Percentiles rank a stretch among this genome's conserved stretches.
These are phyloP conservation scores for Rhodeus uyekii DNA, from an alignment of 2,797 vertebrate genomes.

Conservation along the genomic window DNA sequence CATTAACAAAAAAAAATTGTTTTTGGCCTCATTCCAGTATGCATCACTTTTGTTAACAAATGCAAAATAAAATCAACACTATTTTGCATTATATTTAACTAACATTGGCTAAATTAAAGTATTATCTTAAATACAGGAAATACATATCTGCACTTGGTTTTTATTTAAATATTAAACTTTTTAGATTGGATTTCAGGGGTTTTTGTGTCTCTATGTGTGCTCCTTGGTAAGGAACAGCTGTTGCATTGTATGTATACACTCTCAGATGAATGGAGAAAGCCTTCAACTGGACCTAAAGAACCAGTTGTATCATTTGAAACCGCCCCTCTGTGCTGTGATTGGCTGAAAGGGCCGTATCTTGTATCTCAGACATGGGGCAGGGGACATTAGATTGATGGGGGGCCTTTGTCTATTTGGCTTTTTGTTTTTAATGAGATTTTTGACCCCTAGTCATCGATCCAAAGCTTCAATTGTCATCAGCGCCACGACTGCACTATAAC, in stretches of 20 bases:
- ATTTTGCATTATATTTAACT: not conserved
- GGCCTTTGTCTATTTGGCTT: constrained; percentile 11
- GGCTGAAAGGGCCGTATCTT: constrained; percentile 33
- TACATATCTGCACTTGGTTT: not conserved
- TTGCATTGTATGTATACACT: constrained; percentile 41
- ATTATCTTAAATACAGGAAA: not conserved
- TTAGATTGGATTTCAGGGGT: not conserved
- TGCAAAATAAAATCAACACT: not conserved
- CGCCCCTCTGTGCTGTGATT: constrained; percentile 61
- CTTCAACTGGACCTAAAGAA: constrained; percentile 9
- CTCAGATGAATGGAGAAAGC: constrained; percentile 20
- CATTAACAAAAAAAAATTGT: no score
- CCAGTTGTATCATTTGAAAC: constrained; percentile 58
- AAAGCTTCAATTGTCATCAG: not conserved
- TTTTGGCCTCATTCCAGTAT: not conserved
- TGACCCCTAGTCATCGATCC: not conserved
- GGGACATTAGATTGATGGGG: constrained; percentile 21
- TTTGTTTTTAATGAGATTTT: constrained; percentile 36
- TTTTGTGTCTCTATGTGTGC: not conserved
- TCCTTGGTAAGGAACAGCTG: constrained; percentile 19
- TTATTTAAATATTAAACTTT: not conserved
- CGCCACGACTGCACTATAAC: not conserved
- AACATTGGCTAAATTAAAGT: not conserved
- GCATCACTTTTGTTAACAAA: not conserved
- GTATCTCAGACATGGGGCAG: constrained; percentile 42